A percentile compares a stretch with the other conserved stretches of the same genome.
phyloP scores from a whole-genome alignment of 2,888 invertebrate genomes.

The Girardia tigrina region DNA sequence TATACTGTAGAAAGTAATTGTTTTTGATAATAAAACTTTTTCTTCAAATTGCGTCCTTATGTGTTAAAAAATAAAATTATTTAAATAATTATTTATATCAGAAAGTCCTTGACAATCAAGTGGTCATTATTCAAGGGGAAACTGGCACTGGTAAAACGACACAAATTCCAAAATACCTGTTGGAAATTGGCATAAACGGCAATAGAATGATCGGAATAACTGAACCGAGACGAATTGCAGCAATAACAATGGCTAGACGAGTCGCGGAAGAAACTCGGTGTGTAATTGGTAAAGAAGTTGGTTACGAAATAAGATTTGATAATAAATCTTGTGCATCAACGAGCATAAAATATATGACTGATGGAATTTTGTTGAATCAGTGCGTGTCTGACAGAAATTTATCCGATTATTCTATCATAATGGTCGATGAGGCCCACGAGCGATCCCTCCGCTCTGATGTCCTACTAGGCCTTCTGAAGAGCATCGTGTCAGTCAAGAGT shows the following conservation, averaged over 20 bases:
- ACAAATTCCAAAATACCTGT: background rate
- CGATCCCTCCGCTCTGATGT: slow-evolving; percentile 48
- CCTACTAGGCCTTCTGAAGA: slow-evolving; percentile 47
- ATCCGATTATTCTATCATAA: slow-evolving; percentile 35
- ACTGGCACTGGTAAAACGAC: background rate
- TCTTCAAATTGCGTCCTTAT: no score
- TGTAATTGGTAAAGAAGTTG: slow-evolving; percentile 42
- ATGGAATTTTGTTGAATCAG: slow-evolving; percentile 47
- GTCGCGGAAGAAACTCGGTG: slow-evolving; percentile 41
- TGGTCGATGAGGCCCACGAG: slow-evolving; percentile 49
- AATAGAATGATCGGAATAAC: background rate
- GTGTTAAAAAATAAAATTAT: no score
- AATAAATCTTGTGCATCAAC: slow-evolving; percentile 39
- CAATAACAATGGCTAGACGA: background rate
- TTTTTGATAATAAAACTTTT: no score
- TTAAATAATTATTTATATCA: background rate
- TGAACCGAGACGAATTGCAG: background rate
- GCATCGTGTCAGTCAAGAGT: slow-evolving; percentile 52
- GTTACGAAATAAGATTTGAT: slow-evolving; percentile 43
- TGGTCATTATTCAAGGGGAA: background rate
- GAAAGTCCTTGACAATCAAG: background rate
- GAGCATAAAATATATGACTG: slow-evolving; percentile 46
- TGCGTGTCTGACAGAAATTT: slow-evolving; percentile 42
- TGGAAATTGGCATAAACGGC: background rate
- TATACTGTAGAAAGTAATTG: no score